phyloP scores from a whole-genome alignment of 2,113 vertebrate species.

The Erythrolamprus reginae region DNA sequence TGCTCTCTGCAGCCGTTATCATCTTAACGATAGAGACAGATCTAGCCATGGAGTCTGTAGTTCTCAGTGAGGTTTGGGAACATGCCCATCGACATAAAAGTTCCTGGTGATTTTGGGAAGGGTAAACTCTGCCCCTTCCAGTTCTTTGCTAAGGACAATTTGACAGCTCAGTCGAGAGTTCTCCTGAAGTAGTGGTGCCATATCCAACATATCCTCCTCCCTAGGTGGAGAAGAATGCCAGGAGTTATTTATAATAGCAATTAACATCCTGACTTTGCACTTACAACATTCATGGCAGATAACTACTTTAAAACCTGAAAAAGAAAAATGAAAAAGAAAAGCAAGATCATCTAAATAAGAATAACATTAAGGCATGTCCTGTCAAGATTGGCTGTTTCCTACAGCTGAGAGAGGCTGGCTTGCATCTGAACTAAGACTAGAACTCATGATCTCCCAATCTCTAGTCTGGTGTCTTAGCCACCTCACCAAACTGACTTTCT shows the following conservation, averaged over 20 bases:
- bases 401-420: neutral
- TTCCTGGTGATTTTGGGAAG: constrained; percentile 87
- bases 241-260: neutral
- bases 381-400: neutral
- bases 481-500: neutral
- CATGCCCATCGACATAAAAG: constrained; percentile 90
- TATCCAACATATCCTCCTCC: constrained; percentile 93
- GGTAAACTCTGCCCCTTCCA: constrained; percentile 80
- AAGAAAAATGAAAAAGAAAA: neutral
- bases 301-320: neutral
- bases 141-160: constrained; percentile 76
- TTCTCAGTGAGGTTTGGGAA: constrained; percentile 85
- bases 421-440: neutral
- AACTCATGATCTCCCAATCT: neutral
- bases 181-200: constrained; percentile 86
- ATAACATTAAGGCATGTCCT: neutral
- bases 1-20: neutral
- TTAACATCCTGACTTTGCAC: neutral
- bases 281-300: neutral
- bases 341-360: neutral
- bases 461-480: neutral
- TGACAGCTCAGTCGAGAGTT: constrained; percentile 89
- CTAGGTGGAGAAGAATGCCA: constrained; percentile 50
- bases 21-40: neutral
- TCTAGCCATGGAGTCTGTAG: neutral